phyloP scores from a whole-genome alignment of 2,113 vertebrate genomes.

The Albula glossodonta region DNA sequence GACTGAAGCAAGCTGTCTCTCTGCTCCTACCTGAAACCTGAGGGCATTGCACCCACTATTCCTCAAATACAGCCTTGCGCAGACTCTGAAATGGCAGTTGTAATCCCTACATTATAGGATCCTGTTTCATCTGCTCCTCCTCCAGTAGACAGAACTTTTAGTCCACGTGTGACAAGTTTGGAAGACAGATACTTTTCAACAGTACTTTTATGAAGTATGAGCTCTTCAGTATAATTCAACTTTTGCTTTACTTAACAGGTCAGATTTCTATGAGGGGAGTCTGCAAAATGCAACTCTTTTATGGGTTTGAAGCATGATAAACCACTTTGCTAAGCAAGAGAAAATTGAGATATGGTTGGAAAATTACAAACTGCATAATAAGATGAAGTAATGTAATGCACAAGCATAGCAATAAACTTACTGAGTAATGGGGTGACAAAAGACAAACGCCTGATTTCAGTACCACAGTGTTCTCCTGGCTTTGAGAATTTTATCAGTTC shows the following conservation, averaged over 20 bases:
- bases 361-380: slow-evolving; percentile 25
- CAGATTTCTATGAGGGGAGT: slow-evolving; percentile 3
- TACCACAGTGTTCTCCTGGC: background rate
- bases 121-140: background rate
- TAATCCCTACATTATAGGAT: background rate
- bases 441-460: background rate
- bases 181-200: slow-evolving; percentile 9
- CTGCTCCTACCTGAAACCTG: background rate
- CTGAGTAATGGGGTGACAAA: slow-evolving; percentile 2
- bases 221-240: background rate
- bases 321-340: background rate
- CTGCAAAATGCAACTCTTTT: slow-evolving; percentile 16
- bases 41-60: background rate
- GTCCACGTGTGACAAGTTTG: background rate
- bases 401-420: slow-evolving; percentile 20
- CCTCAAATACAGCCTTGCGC: background rate
- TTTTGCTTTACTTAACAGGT: background rate
- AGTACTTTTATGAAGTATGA: background rate
- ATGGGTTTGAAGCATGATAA: background rate
- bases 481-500: background rate
- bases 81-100: background rate
- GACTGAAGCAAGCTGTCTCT: background rate
- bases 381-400: slow-evolving; percentile 24
- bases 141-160: background rate
- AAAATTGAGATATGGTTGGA: slow-evolving; percentile 12